Evolutionary conservation across 2,797 vertebrate species (phyloP), one percentile per base, ranked within the genome.

Genomic region (Salarias fasciatus): DNA sequence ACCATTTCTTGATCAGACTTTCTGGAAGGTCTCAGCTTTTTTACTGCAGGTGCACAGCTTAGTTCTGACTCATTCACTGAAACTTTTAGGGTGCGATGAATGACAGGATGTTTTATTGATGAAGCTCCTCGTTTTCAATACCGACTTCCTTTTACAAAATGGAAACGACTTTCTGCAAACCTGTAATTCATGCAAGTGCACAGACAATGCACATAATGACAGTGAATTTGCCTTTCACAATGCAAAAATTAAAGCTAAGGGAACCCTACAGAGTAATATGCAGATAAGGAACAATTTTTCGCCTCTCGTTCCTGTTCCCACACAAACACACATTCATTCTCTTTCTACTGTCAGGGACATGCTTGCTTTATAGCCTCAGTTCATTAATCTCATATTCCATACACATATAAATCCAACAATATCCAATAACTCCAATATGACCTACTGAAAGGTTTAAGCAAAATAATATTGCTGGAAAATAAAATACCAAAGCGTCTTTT

Each of bases 281-380:
- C n/a, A n/a, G n/a, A n/a, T n/a, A n/a, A n/a, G n/a, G n/a, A n/a
- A n/a, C n/a, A n/a, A n/a, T n/a, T n/a, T n/a, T n/a, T n/a, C n/a
- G n/a, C n/a, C n/a, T n/a, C n/a, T n/a, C n/a, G n/a, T n/a, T n/a
- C n/a, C n/a, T n/a, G n/a, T n/a, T n/a, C n/a, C n/a, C n/a, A n/a
- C n/a, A n/a, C n/a, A n/a, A 88, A 93, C 85, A 24, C 67, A 66
- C 73, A 93, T 86, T 87, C 90, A 91, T 90, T 91, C 89, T 93
- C 89, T 93, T 93, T 44, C 9, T 44, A 15, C 10, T 24, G 3
- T 15, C 5, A 10, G 14, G 24, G 14, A 24, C 14, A 24, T 10
- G 42, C 15, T 18, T 43, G 18, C 9, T 43, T 3, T 43, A 43
- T 8, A 15, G 5, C 12, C 43, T 11, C 11, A 42, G 13, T 63